phyloP scores from a whole-genome alignment of 2,888 invertebrate species.

The Isoperla grammatica region DNA sequence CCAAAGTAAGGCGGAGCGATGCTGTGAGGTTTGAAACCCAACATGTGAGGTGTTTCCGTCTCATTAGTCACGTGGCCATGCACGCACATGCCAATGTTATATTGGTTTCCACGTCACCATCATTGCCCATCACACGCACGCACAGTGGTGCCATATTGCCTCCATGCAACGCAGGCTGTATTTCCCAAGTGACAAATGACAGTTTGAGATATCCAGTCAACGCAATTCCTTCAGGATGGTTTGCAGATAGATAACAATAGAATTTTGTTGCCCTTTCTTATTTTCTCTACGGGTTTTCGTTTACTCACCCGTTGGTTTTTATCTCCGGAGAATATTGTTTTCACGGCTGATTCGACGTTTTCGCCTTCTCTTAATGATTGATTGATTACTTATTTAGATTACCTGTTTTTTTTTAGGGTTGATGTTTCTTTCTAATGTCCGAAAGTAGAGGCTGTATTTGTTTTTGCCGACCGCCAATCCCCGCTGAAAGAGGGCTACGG shows the following conservation, averaged over 20 bases:
- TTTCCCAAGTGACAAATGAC: slow-evolving; percentile 23
- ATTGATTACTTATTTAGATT: slow-evolving; percentile 16
- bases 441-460: neutral
- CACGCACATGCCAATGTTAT: no score
- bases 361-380: slow-evolving; percentile 14
- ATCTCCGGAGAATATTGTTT: slow-evolving; percentile 13
- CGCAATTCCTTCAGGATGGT: slow-evolving; percentile 4
- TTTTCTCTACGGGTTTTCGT: slow-evolving; percentile 10
- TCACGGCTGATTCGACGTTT: slow-evolving; percentile 1
- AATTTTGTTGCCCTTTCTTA: slow-evolving; percentile 11
- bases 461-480: neutral
- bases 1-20: no score
- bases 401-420: neutral
- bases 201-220: slow-evolving; percentile 9
- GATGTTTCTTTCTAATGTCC: slow-evolving; percentile 4
- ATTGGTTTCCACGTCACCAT: no score
- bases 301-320: slow-evolving; percentile 14
- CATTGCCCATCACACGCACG: no score
- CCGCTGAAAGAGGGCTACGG: neutral
- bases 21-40: no score
- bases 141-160: no score
- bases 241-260: slow-evolving; percentile 9
- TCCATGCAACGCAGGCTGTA: slow-evolving; percentile 28
- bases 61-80: no score
- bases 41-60: no score